Base-by-base conservation (phyloP, 2,888 invertebrate species). In the Sylvicola cinctus region DNA sequence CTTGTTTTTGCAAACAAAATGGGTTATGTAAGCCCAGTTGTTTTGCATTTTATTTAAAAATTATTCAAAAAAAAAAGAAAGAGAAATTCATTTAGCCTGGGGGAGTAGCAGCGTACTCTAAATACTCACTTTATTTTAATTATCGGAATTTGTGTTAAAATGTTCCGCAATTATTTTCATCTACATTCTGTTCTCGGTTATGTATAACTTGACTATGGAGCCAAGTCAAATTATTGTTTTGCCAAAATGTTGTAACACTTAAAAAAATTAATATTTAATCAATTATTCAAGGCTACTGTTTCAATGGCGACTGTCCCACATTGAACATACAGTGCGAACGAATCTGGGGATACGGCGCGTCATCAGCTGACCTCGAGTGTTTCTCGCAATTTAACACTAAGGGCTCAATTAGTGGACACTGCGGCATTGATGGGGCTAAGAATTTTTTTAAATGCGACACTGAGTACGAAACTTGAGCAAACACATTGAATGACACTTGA, bases 371-470 rank as follows among this genome's bases (percentile, higher is more conserved):
- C 51, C 68, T 69, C 41, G 74, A 83, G 47, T 96, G 95, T 61
- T 95, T 81, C 58, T 84, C 88, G 41, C 80, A 88, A 58, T 91
- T 90, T 62, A 96, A 96, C 58, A 77, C 85, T 0, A 87, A 91
- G 50, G 96, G 96, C 10, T 81, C 85, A 32, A 80, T 85, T 44
- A 90, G 83, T 45, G 96, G 96, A 0, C 91, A 96, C 55, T 96
- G 96, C 54, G 96, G 96, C 29, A 74, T 74, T 42, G 80, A 83
- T 48, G 53, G 56, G 41, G 64, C 61, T 39, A 78, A 78, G 32
- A 72, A 74, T 47, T 85, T 73, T 53, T 64, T 85, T 46, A 91
- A 88, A 58, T 93, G 93, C 57, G 75, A 81, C 38, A 63, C 68
- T 48, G 76, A 78, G 85, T 85, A 58, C 72, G 83, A 70, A 34